Percentiles rank a stretch among this genome's conserved stretches.
These are phyloP conservation scores for Aphodius granarius DNA, from an alignment of 2,888 invertebrate genomes.

Conservation along the genomic window DNA sequence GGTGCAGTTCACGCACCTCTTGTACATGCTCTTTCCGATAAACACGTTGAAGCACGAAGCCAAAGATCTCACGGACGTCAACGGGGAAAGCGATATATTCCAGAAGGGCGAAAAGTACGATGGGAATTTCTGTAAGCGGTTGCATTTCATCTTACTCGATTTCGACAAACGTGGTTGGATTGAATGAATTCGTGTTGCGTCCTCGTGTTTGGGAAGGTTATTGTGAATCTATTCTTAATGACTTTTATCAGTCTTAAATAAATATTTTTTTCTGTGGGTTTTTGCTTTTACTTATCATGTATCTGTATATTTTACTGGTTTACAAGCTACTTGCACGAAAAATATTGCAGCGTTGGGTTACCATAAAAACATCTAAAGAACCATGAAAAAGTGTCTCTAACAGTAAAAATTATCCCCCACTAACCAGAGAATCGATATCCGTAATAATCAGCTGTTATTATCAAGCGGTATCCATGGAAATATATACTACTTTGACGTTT, in stretches of 20 bases:
- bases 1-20: slow-evolving; percentile 50
- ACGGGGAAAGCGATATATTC: slow-evolving; percentile 31
- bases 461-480: slow-evolving; percentile 25
- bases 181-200: too few species aligned
- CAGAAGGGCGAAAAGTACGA: not conserved
- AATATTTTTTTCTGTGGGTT: too few species aligned
- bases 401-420: not conserved
- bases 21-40: slow-evolving; percentile 52
- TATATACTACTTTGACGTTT: too few species aligned
- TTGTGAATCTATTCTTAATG: too few species aligned
- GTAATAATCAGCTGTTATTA: not conserved
- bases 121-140: slow-evolving; percentile 28
- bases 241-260: too few species aligned
- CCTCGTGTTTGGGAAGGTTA: too few species aligned
- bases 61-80: slow-evolving; percentile 47
- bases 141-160: slow-evolving; percentile 23
- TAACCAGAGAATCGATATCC: slow-evolving; percentile 1
- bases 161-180: slow-evolving; percentile 21
- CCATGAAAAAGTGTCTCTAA: not conserved
- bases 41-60: slow-evolving; percentile 45
- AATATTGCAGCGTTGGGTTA: not conserved
- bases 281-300: too few species aligned
- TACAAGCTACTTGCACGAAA: too few species aligned
- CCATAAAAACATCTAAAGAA: not conserved
- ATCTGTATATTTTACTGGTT: too few species aligned